Base-by-base conservation (phyloP, 2,888 invertebrate species). In the Pomacea canaliculata region DNA sequence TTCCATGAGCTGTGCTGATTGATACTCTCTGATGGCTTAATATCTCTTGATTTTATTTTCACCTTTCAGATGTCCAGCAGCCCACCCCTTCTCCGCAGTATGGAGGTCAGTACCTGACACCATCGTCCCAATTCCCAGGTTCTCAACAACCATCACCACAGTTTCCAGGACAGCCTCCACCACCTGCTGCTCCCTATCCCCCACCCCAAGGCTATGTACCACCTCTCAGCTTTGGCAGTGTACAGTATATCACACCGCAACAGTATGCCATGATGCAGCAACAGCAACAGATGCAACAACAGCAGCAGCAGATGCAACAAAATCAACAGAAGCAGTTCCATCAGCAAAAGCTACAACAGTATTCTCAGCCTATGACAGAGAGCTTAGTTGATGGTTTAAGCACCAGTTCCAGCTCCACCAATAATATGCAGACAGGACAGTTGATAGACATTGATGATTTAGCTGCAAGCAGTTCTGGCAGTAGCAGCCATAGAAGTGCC, bases 181-280 rank as follows among this genome's bases (percentile, higher is more conserved):
- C 73, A 69, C 78, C 70, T 69, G 62, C 69, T 74, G 63, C 71
- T 56, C 60, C 74, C 18, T 65, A 56, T 62, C 62, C 69, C 27
- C 69, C 10, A 5, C n/a, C 63, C 10, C 63, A 63, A 27, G n/a
- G 27, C 63, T 63, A 72, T 60, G 51, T 49, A 46, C 48, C 69
- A 48, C 7, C 71, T 23, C 79, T 80, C 76, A 69, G 75, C 56
- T 79, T 78, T 72, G 77, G 71, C 76, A 77, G 76, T n/a, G 71
- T 78, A 63, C 80, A 81, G 76, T 82, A 81, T 68, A 74, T 79
- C 73, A 77, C 76, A 59, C 46, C 78, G 67, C 81, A 80, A 48
- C 84, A 85, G 76, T 83, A 84, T 76, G 79, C 81, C 46, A 78
- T 79, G 71, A 71, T 73, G 51, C 79, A 81, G 68, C 80, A 79